Evolutionary conservation across 2,113 vertebrate genomes (phyloP).

Genomic region (Sarotherodon lohbergeri): DNA sequence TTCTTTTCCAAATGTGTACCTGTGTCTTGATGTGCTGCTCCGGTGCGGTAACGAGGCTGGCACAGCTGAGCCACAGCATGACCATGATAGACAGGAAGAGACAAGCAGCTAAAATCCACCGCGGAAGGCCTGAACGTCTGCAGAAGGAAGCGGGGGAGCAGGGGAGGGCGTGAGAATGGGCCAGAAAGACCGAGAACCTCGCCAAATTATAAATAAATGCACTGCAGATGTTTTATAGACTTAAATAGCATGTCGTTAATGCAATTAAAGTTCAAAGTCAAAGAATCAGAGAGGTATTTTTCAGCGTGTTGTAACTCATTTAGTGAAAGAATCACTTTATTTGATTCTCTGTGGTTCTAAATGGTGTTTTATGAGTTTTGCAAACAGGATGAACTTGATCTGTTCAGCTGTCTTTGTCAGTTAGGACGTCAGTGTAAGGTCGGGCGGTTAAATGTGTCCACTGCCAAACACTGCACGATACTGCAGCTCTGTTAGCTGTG

Average conservation of each 20-base stretch:
- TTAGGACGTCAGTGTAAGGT: not conserved
- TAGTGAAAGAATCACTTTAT: not conserved
- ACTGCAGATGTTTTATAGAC: not conserved
- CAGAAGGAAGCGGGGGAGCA: not conserved
- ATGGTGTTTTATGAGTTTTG: not conserved
- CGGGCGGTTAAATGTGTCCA: not conserved
- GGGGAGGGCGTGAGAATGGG: not conserved
- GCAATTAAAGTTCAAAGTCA: not conserved
- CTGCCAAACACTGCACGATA: not conserved
- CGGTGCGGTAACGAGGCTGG: constrained; percentile 87
- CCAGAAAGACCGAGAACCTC: not conserved
- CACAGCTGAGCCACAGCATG: constrained; percentile 97
- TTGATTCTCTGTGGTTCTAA: not conserved
- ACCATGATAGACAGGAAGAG: constrained; percentile 94
- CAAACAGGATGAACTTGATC: not conserved
- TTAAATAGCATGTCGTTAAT: not conserved
- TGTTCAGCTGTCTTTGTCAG: not conserved
- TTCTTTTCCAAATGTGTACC: constrained; percentile 58
- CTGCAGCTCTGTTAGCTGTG: not conserved
- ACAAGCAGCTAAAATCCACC: constrained; percentile 93
- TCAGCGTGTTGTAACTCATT: not conserved
- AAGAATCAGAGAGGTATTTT: not conserved
- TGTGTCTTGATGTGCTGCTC: constrained; percentile 91
- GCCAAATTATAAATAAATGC: not conserved
- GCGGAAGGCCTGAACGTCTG: constrained; percentile 93